phyloP scores from a whole-genome alignment of 2,888 invertebrate species.

The Cataglyphis livida region DNA sequence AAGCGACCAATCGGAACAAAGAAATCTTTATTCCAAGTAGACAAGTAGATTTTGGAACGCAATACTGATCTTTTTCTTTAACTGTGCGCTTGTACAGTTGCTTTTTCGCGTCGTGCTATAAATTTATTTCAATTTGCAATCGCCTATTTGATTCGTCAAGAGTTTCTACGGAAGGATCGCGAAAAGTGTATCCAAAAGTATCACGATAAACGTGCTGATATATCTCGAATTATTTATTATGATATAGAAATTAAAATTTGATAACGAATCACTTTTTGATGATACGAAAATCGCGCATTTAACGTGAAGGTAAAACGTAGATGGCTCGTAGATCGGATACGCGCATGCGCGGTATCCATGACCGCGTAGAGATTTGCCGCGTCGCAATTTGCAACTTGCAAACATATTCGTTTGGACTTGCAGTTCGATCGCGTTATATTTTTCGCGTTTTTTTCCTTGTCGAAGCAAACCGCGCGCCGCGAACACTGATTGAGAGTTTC shows the following conservation, averaged over 20 bases:
- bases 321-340: not conserved
- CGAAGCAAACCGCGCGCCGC: too few relatives aligned
- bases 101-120: too few relatives aligned
- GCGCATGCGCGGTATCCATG: conserved; percentile 7
- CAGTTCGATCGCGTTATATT: not conserved
- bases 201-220: not conserved
- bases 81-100: not conserved
- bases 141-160: not conserved
- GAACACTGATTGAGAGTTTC: not conserved
- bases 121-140: not conserved
- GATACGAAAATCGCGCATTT: not conserved
- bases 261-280: not conserved
- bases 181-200: not conserved
- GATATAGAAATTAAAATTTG: not conserved
- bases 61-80: not conserved
- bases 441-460: not conserved
- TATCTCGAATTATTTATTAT: not conserved
- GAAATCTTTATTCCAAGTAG: too few relatives aligned
- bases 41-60: too few relatives aligned
- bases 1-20: too few relatives aligned
- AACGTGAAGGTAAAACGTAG: not conserved
- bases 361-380: not conserved
- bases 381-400: not conserved
- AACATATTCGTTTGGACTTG: not conserved
- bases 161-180: not conserved